These are phyloP conservation scores for Thamnophis sirtalis DNA, from an alignment of 2,113 vertebrate species.

Conservation along the genomic window DNA sequence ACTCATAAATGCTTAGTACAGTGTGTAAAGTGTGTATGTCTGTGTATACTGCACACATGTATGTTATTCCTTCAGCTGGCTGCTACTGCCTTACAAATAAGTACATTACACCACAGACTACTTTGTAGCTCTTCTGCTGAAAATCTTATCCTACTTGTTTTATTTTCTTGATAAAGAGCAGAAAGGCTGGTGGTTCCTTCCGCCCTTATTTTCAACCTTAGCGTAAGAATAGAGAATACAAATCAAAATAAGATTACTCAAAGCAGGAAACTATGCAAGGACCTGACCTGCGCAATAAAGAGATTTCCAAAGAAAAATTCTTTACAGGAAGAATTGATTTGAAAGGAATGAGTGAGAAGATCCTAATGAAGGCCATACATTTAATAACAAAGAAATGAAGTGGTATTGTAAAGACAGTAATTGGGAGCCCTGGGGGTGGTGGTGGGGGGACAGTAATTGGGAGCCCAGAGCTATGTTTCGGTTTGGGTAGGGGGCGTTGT, in stretches of 20 bases:
- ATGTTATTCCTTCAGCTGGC: background rate
- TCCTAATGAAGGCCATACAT: background rate
- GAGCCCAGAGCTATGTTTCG: background rate
- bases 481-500: background rate
- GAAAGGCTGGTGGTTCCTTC: rapidly evolving
- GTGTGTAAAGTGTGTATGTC: background rate
- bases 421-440: background rate
- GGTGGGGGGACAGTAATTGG: too few species aligned
- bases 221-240: background rate
- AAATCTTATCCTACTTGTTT: background rate
- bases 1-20: background rate
- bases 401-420: background rate
- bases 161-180: background rate
- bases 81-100: background rate
- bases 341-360: background rate
- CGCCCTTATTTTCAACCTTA: background rate
- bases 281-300: background rate
- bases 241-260: background rate
- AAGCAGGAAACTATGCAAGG: too few species aligned
- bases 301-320: background rate
- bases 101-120: background rate
- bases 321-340: background rate
- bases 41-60: too few species aligned
- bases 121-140: background rate
- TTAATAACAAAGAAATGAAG: background rate